Evolutionary conservation across 2,113 vertebrate species (phyloP), one percentile per base, ranked within the genome.

Genomic region (Hystrix brachyura): DNA sequence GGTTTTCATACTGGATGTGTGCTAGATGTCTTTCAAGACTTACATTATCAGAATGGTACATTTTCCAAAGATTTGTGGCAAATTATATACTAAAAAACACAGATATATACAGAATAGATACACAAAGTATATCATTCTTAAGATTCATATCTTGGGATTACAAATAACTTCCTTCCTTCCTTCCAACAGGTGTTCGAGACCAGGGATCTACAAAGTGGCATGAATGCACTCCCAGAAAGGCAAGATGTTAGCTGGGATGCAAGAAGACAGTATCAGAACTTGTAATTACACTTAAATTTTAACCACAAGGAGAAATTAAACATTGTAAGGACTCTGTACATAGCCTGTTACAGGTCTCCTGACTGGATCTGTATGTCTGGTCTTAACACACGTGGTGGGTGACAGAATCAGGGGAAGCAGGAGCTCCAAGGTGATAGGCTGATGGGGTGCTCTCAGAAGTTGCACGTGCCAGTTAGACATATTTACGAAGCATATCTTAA

Each of bases 141-240:
- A 81, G 62, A 29, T 76, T 82, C 27, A 8, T 76, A 84, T 62
- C n/a, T 72, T 85, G 3, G 60, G 38, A 93, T 82, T 87, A 90
- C 67, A 96, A 87, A 64, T 87, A 90, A 83, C 32, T 78, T 82
- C 62, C 62, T 94, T 12, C 53, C 32, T 78, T 82, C 62, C 62
- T 94, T 12, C 53, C 82, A 82, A 92, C 32, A 90, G 34, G 14
- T 88, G 17, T 65, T 72, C 65, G 38, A 78, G 59, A 82, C 19
- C n/a, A 85, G 76, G 8, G 21, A 29, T 81, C 85, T 94, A 71
- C 51, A 32, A 83, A 90, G 23, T 51, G 3, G 23, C 38, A 69
- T 55, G 4, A 32, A 89, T 27, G 29, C 27, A 60, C 18, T 48
- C 7, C 19, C 34, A 60, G 59, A 91, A 92, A 93, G 59, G n/a